A percentile compares a stretch with the other conserved stretches of the same genome.
Conservation (phyloP, 2,888 invertebrate species). For the Hemithea aestivaria region DNA sequence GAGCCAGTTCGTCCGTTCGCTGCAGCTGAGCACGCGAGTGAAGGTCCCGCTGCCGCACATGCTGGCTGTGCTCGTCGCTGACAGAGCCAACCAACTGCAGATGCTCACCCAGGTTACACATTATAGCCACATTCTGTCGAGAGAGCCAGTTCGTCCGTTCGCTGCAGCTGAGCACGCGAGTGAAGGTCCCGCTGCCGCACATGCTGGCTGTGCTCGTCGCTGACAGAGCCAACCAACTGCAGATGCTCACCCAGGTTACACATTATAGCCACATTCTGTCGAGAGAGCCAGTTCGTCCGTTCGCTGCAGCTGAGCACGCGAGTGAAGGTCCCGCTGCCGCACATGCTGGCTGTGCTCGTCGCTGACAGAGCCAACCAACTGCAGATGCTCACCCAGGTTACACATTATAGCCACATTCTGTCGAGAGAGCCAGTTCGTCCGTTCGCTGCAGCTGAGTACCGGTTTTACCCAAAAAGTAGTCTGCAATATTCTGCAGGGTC, state of each 20-base stretch:
- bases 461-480: too few relatives aligned
- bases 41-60: slow-evolving; percentile 97
- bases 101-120: slow-evolving; percentile 79
- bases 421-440: too few relatives aligned
- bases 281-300: too few relatives aligned
- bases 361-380: slow-evolving; percentile 83
- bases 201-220: slow-evolving; percentile 91
- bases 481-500: too few relatives aligned
- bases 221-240: slow-evolving; percentile 83
- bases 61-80: slow-evolving; percentile 89
- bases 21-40: slow-evolving; percentile 86
- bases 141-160: too few relatives aligned
- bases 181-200: slow-evolving; percentile 96
- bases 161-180: slow-evolving; percentile 84
- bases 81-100: slow-evolving; percentile 83
- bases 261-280: not conserved
- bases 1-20: too few relatives aligned
- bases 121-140: not conserved
- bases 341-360: slow-evolving; percentile 92
- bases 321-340: slow-evolving; percentile 96
- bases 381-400: slow-evolving; percentile 82
- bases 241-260: slow-evolving; percentile 81
- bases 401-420: not conserved
- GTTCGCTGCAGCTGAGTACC: too few relatives aligned
- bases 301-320: slow-evolving; percentile 83